These are phyloP conservation scores for Callimorpha dominula DNA, from an alignment of 2,888 invertebrate genomes.

Conservation along the genomic window DNA sequence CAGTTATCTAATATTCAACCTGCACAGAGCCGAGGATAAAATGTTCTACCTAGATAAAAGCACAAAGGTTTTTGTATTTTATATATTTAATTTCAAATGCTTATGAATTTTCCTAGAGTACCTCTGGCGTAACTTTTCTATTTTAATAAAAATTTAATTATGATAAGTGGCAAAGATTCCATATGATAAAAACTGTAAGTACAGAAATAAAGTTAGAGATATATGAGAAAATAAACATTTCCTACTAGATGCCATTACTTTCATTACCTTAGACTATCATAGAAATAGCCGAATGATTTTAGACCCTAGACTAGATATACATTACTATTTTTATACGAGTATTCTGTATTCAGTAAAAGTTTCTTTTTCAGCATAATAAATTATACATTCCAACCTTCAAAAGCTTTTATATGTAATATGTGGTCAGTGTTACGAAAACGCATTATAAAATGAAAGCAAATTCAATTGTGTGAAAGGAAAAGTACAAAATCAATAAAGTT, in stretches of 20 bases:
- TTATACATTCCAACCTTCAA: neutral
- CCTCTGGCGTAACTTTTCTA: neutral
- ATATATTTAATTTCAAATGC: neutral
- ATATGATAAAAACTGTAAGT: neutral
- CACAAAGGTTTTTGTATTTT: neutral
- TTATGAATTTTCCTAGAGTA: neutral
- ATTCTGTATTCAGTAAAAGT: too few relatives aligned
- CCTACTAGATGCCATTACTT: too few relatives aligned
- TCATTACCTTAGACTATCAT: too few relatives aligned
- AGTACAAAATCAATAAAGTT: conserved; percentile 37
- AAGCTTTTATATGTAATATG: neutral
- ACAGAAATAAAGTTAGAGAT: neutral
- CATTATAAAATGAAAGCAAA: conserved; percentile 12
- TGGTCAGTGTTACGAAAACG: neutral
- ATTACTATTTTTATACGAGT: too few relatives aligned
- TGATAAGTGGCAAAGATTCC: neutral
- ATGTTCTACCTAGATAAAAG: neutral
- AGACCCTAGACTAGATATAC: too few relatives aligned
- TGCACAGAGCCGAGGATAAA: neutral
- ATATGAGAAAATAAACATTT: too few relatives aligned
- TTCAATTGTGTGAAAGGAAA: conserved; percentile 6
- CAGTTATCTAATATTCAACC: neutral
- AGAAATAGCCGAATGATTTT: too few relatives aligned
- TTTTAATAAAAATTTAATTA: neutral
- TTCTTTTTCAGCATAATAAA: too few relatives aligned